Conservation (phyloP, 1,140 invertebrate genomes). For the Palaemon carinicauda region DNA sequence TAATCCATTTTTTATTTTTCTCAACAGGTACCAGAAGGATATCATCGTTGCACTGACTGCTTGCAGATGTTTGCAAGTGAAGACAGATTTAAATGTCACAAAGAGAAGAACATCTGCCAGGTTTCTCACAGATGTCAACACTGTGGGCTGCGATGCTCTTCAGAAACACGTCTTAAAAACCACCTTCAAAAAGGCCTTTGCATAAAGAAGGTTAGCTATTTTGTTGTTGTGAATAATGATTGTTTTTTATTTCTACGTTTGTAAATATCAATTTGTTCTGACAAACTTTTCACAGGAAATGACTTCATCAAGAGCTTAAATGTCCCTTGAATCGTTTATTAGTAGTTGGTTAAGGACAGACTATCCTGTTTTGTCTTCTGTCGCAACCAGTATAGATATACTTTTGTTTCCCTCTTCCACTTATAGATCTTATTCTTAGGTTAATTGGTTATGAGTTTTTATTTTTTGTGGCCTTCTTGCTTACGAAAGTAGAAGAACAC, state of each 20-base stretch:
- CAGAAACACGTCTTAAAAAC: slow-evolving; percentile 45
- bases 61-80: slow-evolving; percentile 60
- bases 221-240: neutral
- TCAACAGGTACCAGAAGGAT: slow-evolving; percentile 56
- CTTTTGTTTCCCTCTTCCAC: no score
- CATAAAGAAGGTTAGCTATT: slow-evolving; percentile 39
- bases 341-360: no score
- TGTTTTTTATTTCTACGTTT: no score
- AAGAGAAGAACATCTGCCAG: slow-evolving; percentile 50
- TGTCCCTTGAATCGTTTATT: no score
- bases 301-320: no score
- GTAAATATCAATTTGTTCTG: neutral
- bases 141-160: slow-evolving; percentile 55
- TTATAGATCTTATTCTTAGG: no score
- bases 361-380: no score
- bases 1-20: neutral
- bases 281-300: no score
- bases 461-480: no score
- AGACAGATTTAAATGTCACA: slow-evolving; percentile 50
- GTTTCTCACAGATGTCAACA: slow-evolving; percentile 51
- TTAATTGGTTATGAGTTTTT: no score
- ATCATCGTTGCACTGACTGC: slow-evolving; percentile 55
- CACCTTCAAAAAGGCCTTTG: slow-evolving; percentile 56
- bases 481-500: no score
- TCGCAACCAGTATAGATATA: no score